phyloP scores from a whole-genome alignment of 2,888 invertebrate species.

The Eupsilia transversa region DNA sequence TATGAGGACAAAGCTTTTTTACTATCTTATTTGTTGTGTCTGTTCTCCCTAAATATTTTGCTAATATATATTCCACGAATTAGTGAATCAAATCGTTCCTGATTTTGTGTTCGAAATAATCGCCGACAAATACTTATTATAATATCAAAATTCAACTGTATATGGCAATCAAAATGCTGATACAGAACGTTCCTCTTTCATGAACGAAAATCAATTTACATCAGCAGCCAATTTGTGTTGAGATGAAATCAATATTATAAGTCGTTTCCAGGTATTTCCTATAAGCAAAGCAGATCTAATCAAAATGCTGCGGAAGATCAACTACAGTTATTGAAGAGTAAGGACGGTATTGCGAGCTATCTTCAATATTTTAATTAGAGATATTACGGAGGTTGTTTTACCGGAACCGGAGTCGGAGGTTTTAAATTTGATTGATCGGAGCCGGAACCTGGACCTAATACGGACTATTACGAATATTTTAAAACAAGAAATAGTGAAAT shows the following conservation, averaged over 20 bases:
- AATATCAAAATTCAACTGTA: slow-evolving; percentile 29
- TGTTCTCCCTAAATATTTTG: background rate
- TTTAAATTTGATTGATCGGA: too few species aligned
- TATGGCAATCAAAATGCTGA: slow-evolving; percentile 18
- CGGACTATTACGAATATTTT: too few species aligned
- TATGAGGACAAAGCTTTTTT: background rate
- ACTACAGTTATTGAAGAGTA: background rate
- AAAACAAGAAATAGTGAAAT: background rate
- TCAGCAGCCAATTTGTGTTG: slow-evolving; percentile 22
- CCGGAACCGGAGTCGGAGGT: too few species aligned
- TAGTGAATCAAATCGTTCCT: background rate
- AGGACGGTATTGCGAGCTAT: background rate
- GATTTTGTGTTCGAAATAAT: slow-evolving; percentile 10
- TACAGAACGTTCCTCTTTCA: slow-evolving; percentile 15
- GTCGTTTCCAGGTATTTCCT: slow-evolving; percentile 27
- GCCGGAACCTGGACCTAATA: too few species aligned
- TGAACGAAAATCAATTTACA: slow-evolving; percentile 28
- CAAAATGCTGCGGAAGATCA: slow-evolving; percentile 3
- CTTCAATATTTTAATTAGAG: background rate
- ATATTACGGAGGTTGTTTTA: too few species aligned
- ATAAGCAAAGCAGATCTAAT: slow-evolving; percentile 12
- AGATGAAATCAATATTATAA: slow-evolving; percentile 29
- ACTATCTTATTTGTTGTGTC: background rate
- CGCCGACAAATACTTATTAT: too few species aligned
- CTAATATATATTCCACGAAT: background rate